phyloP scores from a whole-genome alignment of 1,140 invertebrate genomes.

The Brachionus koreanus region DNA sequence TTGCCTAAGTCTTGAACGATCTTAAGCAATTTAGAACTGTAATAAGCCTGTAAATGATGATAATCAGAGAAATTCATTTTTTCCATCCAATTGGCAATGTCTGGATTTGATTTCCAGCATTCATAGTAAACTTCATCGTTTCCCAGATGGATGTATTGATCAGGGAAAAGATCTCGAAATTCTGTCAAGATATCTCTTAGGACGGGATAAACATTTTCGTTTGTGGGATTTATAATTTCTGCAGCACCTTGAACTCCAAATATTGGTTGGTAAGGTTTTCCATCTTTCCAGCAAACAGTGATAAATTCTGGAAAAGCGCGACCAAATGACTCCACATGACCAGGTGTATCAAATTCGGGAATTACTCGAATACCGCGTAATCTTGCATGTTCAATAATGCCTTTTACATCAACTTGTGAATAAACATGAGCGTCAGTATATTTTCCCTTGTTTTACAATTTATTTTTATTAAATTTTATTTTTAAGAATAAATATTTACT shows the following conservation, averaged over 20 bases:
- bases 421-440: conserved; percentile 66
- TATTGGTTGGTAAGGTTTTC: conserved; percentile 44
- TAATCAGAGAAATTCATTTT: conserved; percentile 57
- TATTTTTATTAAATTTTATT: not conserved
- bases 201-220: conserved; percentile 51
- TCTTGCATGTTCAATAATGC: conserved; percentile 73
- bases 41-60: conserved; percentile 62
- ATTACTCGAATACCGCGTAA: conserved; percentile 79
- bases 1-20: conserved; percentile 25
- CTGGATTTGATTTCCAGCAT: conserved; percentile 78
- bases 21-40: conserved; percentile 39
- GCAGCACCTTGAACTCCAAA: conserved; percentile 43
- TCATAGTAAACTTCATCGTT: conserved; percentile 82
- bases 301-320: conserved; percentile 45
- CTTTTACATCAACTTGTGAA: conserved; percentile 64
- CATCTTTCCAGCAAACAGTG: conserved; percentile 46
- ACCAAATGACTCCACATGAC: conserved; percentile 55
- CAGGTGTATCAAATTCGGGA: conserved; percentile 87
- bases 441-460: conserved; percentile 50
- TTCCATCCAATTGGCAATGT: conserved; percentile 69
- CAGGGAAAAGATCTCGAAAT: conserved; percentile 52
- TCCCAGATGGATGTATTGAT: conserved; percentile 63
- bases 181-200: conserved; percentile 53
- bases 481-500: conserved; percentile 47
- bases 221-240: conserved; percentile 50